These are phyloP conservation scores for Agelastica alni DNA, from an alignment of 2,888 invertebrate genomes.

Conservation along the genomic window DNA sequence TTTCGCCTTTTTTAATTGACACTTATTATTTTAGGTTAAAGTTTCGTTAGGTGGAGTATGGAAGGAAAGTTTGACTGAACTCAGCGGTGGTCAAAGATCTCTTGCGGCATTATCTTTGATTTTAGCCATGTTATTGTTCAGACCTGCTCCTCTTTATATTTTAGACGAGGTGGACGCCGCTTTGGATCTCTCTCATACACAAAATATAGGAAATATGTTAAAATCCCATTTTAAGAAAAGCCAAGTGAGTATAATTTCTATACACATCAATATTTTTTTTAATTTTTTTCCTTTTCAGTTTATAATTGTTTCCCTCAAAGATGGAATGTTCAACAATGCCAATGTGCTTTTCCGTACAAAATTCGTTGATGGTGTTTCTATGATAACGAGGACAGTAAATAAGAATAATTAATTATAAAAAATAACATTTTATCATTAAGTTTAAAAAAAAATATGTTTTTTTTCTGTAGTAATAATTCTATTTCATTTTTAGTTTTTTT, in stretches of 20 bases:
- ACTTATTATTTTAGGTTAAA: constrained; percentile 62
- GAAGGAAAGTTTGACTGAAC: constrained; percentile 94
- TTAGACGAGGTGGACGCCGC: constrained; percentile 99
- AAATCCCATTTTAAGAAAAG: constrained; percentile 87
- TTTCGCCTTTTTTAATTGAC: background rate
- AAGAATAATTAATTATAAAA: constrained; percentile 10
- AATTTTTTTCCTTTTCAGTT: constrained; percentile 69
- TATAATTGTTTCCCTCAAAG: constrained; percentile 96
- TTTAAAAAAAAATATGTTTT: no score
- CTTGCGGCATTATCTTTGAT: constrained; percentile 95
- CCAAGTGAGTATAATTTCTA: constrained; percentile 70
- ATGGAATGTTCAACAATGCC: constrained; percentile 99
- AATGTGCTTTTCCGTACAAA: constrained; percentile 94
- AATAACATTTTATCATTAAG: no score
- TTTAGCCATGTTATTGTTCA: constrained; percentile 93
- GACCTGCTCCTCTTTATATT: constrained; percentile 98
- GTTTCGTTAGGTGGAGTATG: constrained; percentile 92
- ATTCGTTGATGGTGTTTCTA: constrained; percentile 94
- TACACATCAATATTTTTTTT: no score
- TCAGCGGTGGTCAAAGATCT: constrained; percentile 96
- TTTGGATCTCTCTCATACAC: constrained; percentile 95
- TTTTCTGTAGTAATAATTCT: no score
- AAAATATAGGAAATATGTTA: constrained; percentile 97
- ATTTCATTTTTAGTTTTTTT: no score
- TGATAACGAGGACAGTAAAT: constrained; percentile 70